These are phyloP conservation scores for Trissolcus japonicus DNA, from an alignment of 2,888 invertebrate genomes.

Conservation along the genomic window DNA sequence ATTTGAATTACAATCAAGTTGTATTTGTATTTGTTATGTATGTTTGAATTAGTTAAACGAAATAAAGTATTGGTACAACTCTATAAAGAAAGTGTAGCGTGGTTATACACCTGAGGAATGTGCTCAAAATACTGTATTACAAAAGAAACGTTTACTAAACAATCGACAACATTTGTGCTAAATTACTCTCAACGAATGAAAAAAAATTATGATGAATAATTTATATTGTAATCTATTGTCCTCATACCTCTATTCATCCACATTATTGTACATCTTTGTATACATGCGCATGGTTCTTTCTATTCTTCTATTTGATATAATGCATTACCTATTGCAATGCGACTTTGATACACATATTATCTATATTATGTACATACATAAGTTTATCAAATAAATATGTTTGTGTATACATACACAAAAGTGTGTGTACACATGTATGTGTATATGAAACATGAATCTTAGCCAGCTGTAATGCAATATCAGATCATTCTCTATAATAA, in stretches of 20 bases:
- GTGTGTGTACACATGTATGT: slow-evolving; percentile 44
- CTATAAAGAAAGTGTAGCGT: slow-evolving; percentile 75
- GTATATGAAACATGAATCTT: slow-evolving; percentile 50
- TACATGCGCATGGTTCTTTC: slow-evolving; percentile 72
- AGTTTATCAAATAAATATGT: slow-evolving; percentile 40
- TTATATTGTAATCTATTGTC: slow-evolving; percentile 73
- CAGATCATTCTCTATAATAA: slow-evolving; percentile 19
- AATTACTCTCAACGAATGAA: slow-evolving; percentile 70
- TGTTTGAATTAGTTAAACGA: slow-evolving; percentile 11
- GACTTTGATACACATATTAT: slow-evolving; percentile 64
- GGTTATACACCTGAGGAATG: slow-evolving; percentile 75
- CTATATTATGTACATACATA: slow-evolving; percentile 47
- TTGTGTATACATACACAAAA: slow-evolving; percentile 29
- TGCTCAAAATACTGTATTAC: slow-evolving; percentile 76
- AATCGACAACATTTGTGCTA: slow-evolving; percentile 70
- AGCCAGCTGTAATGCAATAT: slow-evolving; percentile 57
- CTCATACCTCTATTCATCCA: slow-evolving; percentile 72
- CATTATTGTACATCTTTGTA: slow-evolving; percentile 75
- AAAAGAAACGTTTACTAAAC: slow-evolving; percentile 71
- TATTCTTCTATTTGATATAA: slow-evolving; percentile 74
- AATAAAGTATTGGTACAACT: slow-evolving; percentile 72
- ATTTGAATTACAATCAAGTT: not conserved
- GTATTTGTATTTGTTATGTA: slow-evolving; percentile 1
- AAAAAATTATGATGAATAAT: slow-evolving; percentile 70
- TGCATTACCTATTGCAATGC: slow-evolving; percentile 72